Percentiles rank a stretch among this genome's conserved stretches.
Evolutionary conservation across 2,797 vertebrate species (phyloP).

Genomic region (Sebastes itinus): DNA sequence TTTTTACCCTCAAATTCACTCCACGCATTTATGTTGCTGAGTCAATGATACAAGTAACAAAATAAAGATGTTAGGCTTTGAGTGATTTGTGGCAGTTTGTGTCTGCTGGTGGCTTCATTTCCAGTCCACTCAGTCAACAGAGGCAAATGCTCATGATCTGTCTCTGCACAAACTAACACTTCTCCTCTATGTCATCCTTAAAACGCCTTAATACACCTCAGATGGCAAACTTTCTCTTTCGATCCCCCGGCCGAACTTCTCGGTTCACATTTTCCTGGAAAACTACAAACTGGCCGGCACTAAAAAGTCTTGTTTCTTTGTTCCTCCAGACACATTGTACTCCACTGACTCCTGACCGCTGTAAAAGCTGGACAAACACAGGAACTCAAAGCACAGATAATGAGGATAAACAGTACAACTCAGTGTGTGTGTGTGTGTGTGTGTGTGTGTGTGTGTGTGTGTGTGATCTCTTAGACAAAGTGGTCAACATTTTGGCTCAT

Average conservation of each 20-base stretch:
- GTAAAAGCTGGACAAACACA: slow-evolving; percentile 68
- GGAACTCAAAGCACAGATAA: slow-evolving; percentile 53
- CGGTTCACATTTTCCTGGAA: background rate
- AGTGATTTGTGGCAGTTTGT: background rate
- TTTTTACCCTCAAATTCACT: background rate
- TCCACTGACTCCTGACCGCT: slow-evolving; percentile 36
- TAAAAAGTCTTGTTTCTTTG: background rate
- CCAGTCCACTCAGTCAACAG: background rate
- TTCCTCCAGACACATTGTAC: slow-evolving; percentile 8
- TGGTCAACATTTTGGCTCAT: slow-evolving; percentile 17
- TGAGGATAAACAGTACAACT: slow-evolving; percentile 53
- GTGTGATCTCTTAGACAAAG: too few species aligned
- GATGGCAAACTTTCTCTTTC: slow-evolving; percentile 2
- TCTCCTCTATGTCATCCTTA: background rate
- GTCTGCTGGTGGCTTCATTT: background rate
- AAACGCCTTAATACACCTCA: slow-evolving; percentile 6
- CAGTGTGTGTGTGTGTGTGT: background rate
- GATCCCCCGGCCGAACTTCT: background rate
- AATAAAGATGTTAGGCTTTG: background rate
- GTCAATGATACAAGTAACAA: background rate
- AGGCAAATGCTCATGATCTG: background rate
- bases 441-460: too few species aligned
- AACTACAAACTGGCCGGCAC: background rate
- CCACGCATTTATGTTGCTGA: background rate
- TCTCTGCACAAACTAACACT: background rate